These are phyloP conservation scores for Petroica traversi DNA, from an alignment of 2,113 vertebrate species.

Conservation along the genomic window DNA sequence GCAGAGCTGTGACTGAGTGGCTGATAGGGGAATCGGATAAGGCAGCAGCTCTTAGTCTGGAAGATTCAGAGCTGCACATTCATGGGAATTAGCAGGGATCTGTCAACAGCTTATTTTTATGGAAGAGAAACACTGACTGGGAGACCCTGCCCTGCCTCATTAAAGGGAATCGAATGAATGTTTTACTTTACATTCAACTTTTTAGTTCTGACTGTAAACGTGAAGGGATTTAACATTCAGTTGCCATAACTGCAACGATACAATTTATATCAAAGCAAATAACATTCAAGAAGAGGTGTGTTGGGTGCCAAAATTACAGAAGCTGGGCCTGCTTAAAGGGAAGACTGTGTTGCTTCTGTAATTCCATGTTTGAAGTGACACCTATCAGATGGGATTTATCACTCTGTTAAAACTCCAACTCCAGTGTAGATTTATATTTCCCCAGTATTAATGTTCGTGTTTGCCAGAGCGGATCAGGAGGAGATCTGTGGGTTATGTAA, in stretches of 20 bases:
- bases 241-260: not conserved
- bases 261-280: not conserved
- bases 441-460: fast-evolving
- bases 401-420: not conserved
- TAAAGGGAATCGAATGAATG: not conserved
- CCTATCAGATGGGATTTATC: not conserved
- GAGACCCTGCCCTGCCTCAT: not conserved
- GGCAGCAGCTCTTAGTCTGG: not conserved
- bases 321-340: not conserved
- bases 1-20: not conserved
- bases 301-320: not conserved
- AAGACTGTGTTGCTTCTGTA: not conserved
- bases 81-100: not conserved
- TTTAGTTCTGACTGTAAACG: not conserved
- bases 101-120: not conserved
- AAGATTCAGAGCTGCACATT: not conserved
- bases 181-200: not conserved
- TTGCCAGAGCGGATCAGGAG: not conserved
- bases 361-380: not conserved
- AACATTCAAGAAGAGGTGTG: not conserved
- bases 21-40: not conserved
- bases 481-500: fast-evolving
- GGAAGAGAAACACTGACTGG: not conserved
- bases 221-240: not conserved
- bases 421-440: not conserved